These are phyloP conservation scores for Stenolophus ochropezus DNA, from an alignment of 2,888 invertebrate genomes.

Conservation along the genomic window DNA sequence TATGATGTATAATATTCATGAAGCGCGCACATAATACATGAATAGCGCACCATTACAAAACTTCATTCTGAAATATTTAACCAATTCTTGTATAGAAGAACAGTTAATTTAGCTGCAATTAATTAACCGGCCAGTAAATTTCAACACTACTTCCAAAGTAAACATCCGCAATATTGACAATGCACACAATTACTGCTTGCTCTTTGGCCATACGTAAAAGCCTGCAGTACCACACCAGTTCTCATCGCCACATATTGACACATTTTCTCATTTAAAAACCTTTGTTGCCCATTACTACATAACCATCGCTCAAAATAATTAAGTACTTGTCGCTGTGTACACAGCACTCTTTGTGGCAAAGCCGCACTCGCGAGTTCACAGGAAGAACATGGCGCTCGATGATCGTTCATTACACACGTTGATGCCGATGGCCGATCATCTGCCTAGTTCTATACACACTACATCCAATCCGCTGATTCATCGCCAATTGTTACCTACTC, in stretches of 20 bases:
- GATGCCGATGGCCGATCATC: background rate
- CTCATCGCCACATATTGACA: slow-evolving; percentile 16
- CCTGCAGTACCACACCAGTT: background rate
- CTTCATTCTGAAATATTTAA: background rate
- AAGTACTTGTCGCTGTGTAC: slow-evolving; percentile 23
- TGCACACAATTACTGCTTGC: slow-evolving; percentile 8
- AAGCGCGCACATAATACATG: background rate
- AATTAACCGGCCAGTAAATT: slow-evolving; percentile 7
- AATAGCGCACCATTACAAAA: background rate
- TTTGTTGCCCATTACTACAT: background rate
- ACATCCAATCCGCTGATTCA: too few species aligned
- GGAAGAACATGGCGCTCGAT: slow-evolving; percentile 4
- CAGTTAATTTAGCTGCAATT: background rate
- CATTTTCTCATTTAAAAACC: slow-evolving; percentile 34
- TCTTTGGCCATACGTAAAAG: background rate
- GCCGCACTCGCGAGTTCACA: background rate
- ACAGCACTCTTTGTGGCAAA: slow-evolving; percentile 23
- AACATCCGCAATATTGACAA: slow-evolving; percentile 21
- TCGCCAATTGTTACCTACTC: too few species aligned
- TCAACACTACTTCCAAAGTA: slow-evolving; percentile 1
- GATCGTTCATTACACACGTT: slow-evolving; percentile 21
- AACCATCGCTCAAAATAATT: slow-evolving; percentile 25
- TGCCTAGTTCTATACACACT: background rate
- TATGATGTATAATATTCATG: background rate
- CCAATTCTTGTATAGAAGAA: background rate